phyloP scores from a whole-genome alignment of 2,797 vertebrate species.

The Oryzias sinensis region DNA sequence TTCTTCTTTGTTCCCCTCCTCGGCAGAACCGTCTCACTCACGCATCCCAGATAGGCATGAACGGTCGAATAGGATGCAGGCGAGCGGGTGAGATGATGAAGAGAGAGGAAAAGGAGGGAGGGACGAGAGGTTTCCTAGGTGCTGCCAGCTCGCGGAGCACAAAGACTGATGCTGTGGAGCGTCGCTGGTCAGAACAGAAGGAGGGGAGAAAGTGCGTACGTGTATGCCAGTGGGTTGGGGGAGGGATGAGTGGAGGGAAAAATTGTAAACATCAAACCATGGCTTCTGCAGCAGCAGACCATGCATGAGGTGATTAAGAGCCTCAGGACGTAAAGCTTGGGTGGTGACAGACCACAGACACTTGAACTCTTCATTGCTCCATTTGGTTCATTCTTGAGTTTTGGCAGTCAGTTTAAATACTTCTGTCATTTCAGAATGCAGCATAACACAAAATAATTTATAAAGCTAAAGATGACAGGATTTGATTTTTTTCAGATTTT shows the following conservation, averaged over 20 bases:
- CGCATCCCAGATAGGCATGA: slow-evolving; percentile 83
- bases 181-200: slow-evolving; percentile 45
- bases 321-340: slow-evolving; percentile 57
- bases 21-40: slow-evolving; percentile 69
- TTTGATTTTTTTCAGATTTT: slow-evolving; percentile 14
- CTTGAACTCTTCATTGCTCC: too few species aligned
- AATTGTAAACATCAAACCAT: slow-evolving; percentile 82
- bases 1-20: slow-evolving; percentile 67
- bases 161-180: slow-evolving; percentile 83
- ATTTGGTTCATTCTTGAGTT: background rate
- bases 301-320: slow-evolving; percentile 76
- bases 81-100: slow-evolving; percentile 58
- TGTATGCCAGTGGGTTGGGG: slow-evolving; percentile 36
- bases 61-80: slow-evolving; percentile 64
- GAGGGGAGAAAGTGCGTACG: slow-evolving; percentile 49
- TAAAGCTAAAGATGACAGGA: slow-evolving; percentile 12
- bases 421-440: background rate
- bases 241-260: slow-evolving; percentile 54
- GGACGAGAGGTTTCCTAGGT: slow-evolving; percentile 73
- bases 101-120: slow-evolving; percentile 51
- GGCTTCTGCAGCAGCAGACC: slow-evolving; percentile 87
- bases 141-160: slow-evolving; percentile 77
- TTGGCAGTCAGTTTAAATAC: background rate
- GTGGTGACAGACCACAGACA: slow-evolving; percentile 35
- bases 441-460: slow-evolving; percentile 2